Evolutionary conservation across 2,113 vertebrate species (phyloP).

Genomic region (Scolopax mira): DNA sequence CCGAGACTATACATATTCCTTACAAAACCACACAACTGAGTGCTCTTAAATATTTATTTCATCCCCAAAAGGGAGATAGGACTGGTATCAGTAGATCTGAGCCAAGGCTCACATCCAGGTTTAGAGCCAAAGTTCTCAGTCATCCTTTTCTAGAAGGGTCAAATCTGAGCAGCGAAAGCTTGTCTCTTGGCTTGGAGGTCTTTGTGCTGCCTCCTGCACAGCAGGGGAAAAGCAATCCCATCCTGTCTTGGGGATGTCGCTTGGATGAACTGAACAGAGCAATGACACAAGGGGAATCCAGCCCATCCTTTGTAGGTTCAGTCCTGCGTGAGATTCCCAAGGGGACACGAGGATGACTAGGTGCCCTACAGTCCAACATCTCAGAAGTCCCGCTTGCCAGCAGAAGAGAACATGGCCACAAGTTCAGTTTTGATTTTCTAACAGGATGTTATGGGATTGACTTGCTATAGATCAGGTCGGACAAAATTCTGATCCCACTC

Average conservation of each 20-base stretch:
- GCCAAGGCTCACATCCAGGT: background rate
- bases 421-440: background rate
- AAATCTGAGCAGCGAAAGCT: background rate
- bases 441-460: rapidly evolving
- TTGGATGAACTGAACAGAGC: background rate
- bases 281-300: background rate
- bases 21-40: background rate
- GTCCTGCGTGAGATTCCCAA: background rate
- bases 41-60: constrained; percentile 11
- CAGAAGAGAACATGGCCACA: background rate
- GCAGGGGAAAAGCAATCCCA: background rate
- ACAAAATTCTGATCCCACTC: background rate
- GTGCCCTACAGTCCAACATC: background rate
- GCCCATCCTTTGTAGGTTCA: background rate
- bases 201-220: background rate
- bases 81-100: background rate
- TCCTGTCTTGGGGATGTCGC: background rate
- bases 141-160: background rate
- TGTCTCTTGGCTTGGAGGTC: background rate
- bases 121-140: background rate
- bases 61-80: background rate
- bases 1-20: constrained; percentile 3
- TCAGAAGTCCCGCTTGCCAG: background rate
- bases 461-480: background rate
- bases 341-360: too few species aligned